Base-by-base conservation (phyloP, 1,140 invertebrate genomes). In the Drosophila prosaltans region DNA sequence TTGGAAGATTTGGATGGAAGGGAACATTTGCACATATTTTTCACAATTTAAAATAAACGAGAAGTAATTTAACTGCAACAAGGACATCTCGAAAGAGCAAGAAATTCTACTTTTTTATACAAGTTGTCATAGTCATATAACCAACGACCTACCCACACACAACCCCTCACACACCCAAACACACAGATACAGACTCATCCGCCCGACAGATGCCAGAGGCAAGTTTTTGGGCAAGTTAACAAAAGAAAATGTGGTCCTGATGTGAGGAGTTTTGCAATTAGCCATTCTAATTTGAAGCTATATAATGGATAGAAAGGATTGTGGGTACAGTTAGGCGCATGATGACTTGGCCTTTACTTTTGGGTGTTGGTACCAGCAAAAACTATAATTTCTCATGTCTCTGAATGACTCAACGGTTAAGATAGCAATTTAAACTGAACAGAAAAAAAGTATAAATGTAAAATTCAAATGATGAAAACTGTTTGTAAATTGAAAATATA, bases 31-130 rank as follows among this genome's bases (percentile, higher is more conserved):
- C 83, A 89, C 83, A 89, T 83, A 86, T 86, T 86, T 86, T 80
- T 83, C 83, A 88, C 83, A 86, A 88, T 86, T 86, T 86, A 71
- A 86, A 86, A 86, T 86, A 89, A 86, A 86, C 84, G 83, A 86
- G 84, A 89, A 86, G 84, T 86, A 88, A 86, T 86, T 88, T 83
- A 83, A 86, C 84, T 88, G 83, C 76, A 51, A 51, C 45, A 51
- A 51, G 45, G 45, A 51, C 45, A 51, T 51, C 45, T 51, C 45
- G 45, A 51, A 51, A 51, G 45, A 51, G 62, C 51, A 45, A 66
- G 61, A 69, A 67, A 58, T 32, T 48, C 41, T 55, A 63, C 2
- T 26, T 51, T 48, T 51, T 26, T 51, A 51, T 26, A 9, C 45
- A 7, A 51, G 45, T 51, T 51, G 45, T 51, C 45, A 51, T 51